A percentile compares a stretch with the other conserved stretches of the same genome.
These are phyloP conservation scores for Lagodon rhomboides DNA, from an alignment of 2,797 vertebrate genomes.

Conservation along the genomic window DNA sequence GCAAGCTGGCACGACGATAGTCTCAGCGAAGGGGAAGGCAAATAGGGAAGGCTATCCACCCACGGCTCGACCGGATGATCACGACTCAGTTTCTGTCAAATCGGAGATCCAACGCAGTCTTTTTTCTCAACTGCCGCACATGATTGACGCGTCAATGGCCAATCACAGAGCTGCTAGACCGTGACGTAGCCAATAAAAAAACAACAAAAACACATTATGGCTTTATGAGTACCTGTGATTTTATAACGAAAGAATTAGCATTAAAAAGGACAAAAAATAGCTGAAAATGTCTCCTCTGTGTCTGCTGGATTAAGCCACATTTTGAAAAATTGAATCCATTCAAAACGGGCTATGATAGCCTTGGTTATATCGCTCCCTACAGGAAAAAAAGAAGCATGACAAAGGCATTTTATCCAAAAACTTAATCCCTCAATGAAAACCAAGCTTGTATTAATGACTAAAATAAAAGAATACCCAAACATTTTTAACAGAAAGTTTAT, in stretches of 20 bases:
- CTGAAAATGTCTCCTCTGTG: rapidly evolving
- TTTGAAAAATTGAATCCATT: not conserved
- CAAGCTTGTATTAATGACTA: not conserved
- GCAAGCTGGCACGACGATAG: constrained; percentile 47
- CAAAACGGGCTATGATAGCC: not conserved
- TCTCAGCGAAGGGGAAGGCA: constrained; percentile 57
- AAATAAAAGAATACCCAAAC: constrained; percentile 6
- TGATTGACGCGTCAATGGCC: constrained; percentile 69
- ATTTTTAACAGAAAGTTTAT: constrained; percentile 68
- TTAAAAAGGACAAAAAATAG: not conserved
- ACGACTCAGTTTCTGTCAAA: constrained; percentile 82
- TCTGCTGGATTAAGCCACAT: not conserved
- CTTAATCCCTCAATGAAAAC: not conserved
- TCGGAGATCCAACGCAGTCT: constrained; percentile 68
- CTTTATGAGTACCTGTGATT: not conserved
- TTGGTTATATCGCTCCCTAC: constrained; percentile 68
- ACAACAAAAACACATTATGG: not conserved
- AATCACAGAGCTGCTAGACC: constrained; percentile 59
- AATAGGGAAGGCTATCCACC: constrained; percentile 73
- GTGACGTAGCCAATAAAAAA: constrained; percentile 26
- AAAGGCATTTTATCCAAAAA: not conserved
- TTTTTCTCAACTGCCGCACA: constrained; percentile 52
- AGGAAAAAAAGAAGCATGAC: constrained; percentile 56
- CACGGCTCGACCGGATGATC: constrained; percentile 78
- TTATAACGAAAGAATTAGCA: not conserved